Evolutionary conservation across 2,113 vertebrate genomes (phyloP).

Genomic region (Myocastor coypus): DNA sequence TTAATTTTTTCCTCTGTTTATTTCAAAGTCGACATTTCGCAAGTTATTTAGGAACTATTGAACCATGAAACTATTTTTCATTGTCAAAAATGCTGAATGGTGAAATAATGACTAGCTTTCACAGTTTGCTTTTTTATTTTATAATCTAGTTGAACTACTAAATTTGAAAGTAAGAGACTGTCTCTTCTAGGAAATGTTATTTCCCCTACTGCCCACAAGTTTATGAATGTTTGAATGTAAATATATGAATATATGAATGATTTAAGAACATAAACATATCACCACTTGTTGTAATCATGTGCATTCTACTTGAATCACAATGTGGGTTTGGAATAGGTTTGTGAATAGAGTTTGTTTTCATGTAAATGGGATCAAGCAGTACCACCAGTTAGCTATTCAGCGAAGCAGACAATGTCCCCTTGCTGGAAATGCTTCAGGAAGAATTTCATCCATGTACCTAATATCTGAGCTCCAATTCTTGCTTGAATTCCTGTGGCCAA

Average conservation of each 20-base stretch:
- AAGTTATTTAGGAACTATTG: slow-evolving; percentile 84
- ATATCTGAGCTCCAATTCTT: slow-evolving; percentile 83
- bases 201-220: slow-evolving; percentile 81
- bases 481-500: slow-evolving; percentile 78
- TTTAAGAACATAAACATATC: slow-evolving; percentile 86
- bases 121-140: slow-evolving; percentile 84
- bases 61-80: slow-evolving; percentile 86
- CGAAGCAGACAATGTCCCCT: slow-evolving; percentile 86
- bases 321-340: slow-evolving; percentile 85
- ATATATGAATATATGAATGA: slow-evolving; percentile 86
- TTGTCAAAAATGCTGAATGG: slow-evolving; percentile 83
- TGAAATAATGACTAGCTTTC: slow-evolving; percentile 86
- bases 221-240: slow-evolving; percentile 87
- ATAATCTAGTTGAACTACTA: slow-evolving; percentile 85
- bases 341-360: slow-evolving; percentile 89
- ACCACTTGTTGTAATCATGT: slow-evolving; percentile 84
- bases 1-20: slow-evolving; percentile 78
- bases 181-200: slow-evolving; percentile 86
- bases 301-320: slow-evolving; percentile 85
- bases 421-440: slow-evolving; percentile 83
- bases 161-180: slow-evolving; percentile 85
- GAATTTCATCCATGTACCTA: slow-evolving; percentile 85
- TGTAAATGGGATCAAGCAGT: slow-evolving; percentile 88
- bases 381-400: slow-evolving; percentile 87
- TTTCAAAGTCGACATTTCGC: slow-evolving; percentile 82